These are phyloP conservation scores for Eumaeus atala DNA, from an alignment of 1,140 invertebrate species.

Conservation along the genomic window DNA sequence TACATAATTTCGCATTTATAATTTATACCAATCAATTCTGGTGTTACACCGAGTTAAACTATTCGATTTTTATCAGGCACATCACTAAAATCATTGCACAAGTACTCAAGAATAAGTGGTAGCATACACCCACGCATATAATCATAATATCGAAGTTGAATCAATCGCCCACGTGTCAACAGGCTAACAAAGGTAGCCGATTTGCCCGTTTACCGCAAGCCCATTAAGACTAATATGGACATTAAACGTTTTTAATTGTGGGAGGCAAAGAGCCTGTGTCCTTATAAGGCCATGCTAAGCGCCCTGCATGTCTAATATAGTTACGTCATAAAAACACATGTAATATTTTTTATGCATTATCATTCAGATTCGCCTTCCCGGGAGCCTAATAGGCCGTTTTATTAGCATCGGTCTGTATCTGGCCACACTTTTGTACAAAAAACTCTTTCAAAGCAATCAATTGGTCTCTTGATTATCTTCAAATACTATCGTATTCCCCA, in stretches of 20 bases:
- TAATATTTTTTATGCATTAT: no score
- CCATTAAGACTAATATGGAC: slow-evolving; percentile 61
- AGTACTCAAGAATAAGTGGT: slow-evolving; percentile 35
- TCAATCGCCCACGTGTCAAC: slow-evolving; percentile 52
- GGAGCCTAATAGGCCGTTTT: no score
- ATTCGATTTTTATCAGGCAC: slow-evolving; percentile 25
- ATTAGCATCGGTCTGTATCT: no score
- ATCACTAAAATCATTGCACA: slow-evolving; percentile 2
- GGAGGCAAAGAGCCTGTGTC: slow-evolving; percentile 48
- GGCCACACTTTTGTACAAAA: no score
- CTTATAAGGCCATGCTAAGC: slow-evolving; percentile 30
- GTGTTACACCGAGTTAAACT: background rate
- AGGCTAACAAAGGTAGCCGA: slow-evolving; percentile 60
- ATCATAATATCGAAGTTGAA: slow-evolving; percentile 64
- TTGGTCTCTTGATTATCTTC: no score
- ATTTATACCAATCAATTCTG: background rate
- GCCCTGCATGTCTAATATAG: slow-evolving; percentile 19
- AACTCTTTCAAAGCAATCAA: no score
- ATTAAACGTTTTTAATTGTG: slow-evolving; percentile 47
- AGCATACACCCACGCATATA: slow-evolving; percentile 47
- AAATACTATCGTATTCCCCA: no score
- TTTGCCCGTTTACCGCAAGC: slow-evolving; percentile 50
- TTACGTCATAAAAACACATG: slow-evolving; percentile 10
- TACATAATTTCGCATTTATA: background rate
- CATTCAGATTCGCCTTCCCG: no score